Base-by-base conservation (phyloP, 2,113 vertebrate genomes). In the Nasalis larvatus region DNA sequence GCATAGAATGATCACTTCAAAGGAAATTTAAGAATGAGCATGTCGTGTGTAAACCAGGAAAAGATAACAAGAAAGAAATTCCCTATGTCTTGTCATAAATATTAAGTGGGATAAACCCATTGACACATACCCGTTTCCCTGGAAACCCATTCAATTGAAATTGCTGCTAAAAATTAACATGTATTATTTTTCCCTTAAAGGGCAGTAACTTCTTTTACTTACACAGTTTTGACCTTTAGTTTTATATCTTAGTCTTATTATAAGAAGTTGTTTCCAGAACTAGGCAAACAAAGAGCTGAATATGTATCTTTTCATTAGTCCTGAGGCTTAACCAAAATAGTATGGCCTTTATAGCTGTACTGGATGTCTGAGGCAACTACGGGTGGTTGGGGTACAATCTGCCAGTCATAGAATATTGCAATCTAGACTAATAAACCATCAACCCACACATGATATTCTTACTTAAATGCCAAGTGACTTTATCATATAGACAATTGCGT, bases 121-220 rank as follows among this genome's bases (percentile, higher is more conserved):
- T 81, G 86, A n/a, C 81, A 97, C 93, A 95, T 45, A 97, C 78
- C 91, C 95, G 97, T 98, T 98, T 96, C 98, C 98, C 97, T 98
- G 98, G 98, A 98, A 98, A 99, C 98, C 91, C 96, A 97, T 97
- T 94, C 96, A 82, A 88, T 71, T 86, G 96, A 97, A 96, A 97
- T 88, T 83, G 23, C 20, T 45, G 47, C 77, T n/a, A 96, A 95
- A 93, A 97, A 96, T 98, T 98, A 98, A 94, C 87, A 98, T 96
- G 95, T 63, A 97, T 89, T 91, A 89, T 92, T 95, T 58, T 78
- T 35, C 23, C 83, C 86, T 86, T 95, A 92, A 97, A 97, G 93
- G 97, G 86, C 94, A 98, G 63, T 69, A 1, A 1, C 56, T 68
- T 96, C 87, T 98, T 98, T 91, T 95, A 92, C 96, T 97, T 77